Evolutionary conservation across 2,888 invertebrate species (phyloP).

Genomic region (Acanthosepion esculentum): DNA sequence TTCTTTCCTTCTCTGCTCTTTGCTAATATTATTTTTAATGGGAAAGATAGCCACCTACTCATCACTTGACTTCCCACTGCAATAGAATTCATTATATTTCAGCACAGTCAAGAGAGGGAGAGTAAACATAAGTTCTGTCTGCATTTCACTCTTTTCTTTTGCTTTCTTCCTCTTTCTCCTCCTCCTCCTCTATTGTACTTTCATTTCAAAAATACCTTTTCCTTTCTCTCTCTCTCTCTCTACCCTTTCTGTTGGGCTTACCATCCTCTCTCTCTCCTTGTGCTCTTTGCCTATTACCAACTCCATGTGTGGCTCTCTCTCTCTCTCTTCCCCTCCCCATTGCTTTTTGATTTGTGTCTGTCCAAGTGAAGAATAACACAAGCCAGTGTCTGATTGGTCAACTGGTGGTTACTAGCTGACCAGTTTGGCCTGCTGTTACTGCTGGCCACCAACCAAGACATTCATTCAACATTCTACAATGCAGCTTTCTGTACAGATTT

Average conservation of each 20-base stretch:
- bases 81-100: background rate
- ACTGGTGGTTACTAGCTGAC: background rate
- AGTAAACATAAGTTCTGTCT: background rate
- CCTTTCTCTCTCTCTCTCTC: slow-evolving; percentile 15
- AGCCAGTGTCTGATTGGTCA: background rate
- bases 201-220: background rate
- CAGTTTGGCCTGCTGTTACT: slow-evolving; percentile 44
- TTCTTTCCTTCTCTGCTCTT: background rate
- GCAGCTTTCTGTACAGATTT: background rate
- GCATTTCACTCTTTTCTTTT: background rate
- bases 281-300: background rate
- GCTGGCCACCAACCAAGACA: slow-evolving; percentile 42
- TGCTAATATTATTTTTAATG: background rate
- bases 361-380: background rate
- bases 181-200: too few species aligned
- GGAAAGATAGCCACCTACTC: background rate
- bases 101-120: background rate
- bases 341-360: background rate
- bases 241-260: background rate
- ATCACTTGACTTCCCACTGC: background rate
- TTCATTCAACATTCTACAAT: background rate
- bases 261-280: background rate
- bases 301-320: background rate
- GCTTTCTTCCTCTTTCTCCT: background rate
- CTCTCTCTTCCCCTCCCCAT: background rate